Evolutionary conservation across 1,140 invertebrate genomes (phyloP).

Genomic region (Onthophagus taurus): DNA sequence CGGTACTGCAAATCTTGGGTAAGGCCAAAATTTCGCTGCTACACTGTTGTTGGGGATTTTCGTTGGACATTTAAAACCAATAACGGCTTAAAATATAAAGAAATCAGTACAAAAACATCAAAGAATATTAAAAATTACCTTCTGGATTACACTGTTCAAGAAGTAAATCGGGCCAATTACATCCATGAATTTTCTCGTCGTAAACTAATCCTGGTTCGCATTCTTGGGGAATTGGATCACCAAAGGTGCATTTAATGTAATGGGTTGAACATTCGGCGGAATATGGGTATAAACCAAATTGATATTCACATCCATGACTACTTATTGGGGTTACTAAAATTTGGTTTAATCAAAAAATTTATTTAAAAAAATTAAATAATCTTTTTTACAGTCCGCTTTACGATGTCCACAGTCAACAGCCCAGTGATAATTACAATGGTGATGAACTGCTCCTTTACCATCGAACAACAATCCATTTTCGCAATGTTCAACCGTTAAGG

Average conservation of each 20-base stretch:
- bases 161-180: conserved; percentile 89
- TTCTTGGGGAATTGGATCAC: conserved; percentile 63
- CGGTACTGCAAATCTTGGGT: conserved; percentile 74
- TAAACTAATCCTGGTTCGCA: conserved; percentile 83
- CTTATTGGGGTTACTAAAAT: conserved; percentile 64
- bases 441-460: conserved; percentile 76
- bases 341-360: not conserved
- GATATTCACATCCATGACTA: conserved; percentile 73
- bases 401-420: conserved; percentile 80
- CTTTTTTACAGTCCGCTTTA: conserved; percentile 61
- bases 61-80: conserved; percentile 75
- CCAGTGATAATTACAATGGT: conserved; percentile 93
- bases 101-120: too few species aligned
- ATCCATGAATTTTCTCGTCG: conserved; percentile 76
- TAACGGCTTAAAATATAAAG: conserved; percentile 48
- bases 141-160: conserved; percentile 79
- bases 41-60: conserved; percentile 68
- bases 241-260: conserved; percentile 79
- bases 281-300: conserved; percentile 80
- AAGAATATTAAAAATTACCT: conserved; percentile 45
- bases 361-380: not conserved
- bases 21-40: conserved; percentile 81
- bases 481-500: conserved; percentile 78
- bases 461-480: conserved; percentile 88
- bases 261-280: conserved; percentile 69